Conservation (phyloP, 2,113 vertebrate genomes). For the Pagrus major region DNA sequence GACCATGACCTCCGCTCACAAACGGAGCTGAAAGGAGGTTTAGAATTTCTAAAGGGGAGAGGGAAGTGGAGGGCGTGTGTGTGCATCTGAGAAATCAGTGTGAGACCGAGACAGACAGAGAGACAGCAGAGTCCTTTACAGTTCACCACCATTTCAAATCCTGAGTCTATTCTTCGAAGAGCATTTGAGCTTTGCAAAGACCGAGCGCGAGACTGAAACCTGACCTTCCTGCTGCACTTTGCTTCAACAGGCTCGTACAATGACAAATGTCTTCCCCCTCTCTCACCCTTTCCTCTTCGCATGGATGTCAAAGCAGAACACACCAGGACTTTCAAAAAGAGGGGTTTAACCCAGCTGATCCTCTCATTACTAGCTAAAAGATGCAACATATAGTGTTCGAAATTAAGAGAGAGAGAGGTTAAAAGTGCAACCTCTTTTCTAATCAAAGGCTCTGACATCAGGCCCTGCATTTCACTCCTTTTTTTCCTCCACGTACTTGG, state of each 20-base stretch:
- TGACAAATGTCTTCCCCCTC: slow-evolving; percentile 20
- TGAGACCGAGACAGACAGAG: slow-evolving; percentile 19
- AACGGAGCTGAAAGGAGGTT: slow-evolving; percentile 59
- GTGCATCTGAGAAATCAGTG: slow-evolving; percentile 21
- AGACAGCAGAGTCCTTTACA: slow-evolving; percentile 40
- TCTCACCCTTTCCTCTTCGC: slow-evolving; percentile 12
- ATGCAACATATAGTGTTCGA: not conserved
- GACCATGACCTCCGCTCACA: slow-evolving; percentile 57
- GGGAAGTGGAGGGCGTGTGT: slow-evolving; percentile 12
- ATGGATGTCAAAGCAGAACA: slow-evolving; percentile 13
- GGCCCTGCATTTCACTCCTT: not conserved
- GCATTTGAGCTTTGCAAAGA: slow-evolving; percentile 42
- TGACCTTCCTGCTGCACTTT: slow-evolving; percentile 37
- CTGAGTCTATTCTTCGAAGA: slow-evolving; percentile 41
- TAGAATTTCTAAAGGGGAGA: slow-evolving; percentile 51
- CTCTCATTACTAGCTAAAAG: not conserved
- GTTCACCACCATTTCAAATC: slow-evolving; percentile 40
- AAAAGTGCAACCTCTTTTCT: not conserved
- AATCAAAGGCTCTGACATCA: not conserved
- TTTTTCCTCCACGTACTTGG: slow-evolving; percentile 16
- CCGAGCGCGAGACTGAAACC: slow-evolving; percentile 50
- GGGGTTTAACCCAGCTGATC: not conserved
- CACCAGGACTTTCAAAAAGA: slow-evolving; percentile 15
- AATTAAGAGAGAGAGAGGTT: not conserved
- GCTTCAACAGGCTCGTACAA: slow-evolving; percentile 45